A percentile compares a stretch with the other conserved stretches of the same genome.
Evolutionary conservation across 2,113 vertebrate genomes (phyloP).

Genomic region (Astatoreochromis straeleni): DNA sequence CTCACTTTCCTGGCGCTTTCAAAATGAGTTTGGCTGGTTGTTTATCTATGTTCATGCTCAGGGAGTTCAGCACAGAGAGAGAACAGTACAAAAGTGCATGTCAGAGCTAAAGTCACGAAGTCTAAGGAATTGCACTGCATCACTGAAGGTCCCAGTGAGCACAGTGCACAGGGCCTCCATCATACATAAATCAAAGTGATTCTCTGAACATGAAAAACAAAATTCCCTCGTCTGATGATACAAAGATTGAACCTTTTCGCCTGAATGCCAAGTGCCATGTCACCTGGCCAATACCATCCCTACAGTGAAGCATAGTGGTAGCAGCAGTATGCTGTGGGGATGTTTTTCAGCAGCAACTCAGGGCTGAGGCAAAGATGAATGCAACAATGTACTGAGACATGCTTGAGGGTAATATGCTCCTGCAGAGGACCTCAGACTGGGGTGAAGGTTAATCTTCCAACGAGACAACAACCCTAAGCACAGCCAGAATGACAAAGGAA

Average conservation of each 20-base stretch:
- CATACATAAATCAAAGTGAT: neutral
- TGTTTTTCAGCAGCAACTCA: neutral
- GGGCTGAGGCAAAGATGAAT: neutral
- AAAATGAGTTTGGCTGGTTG: neutral
- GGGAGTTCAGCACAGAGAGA: neutral
- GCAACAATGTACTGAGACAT: neutral
- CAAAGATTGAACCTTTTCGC: neutral
- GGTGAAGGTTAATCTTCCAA: neutral
- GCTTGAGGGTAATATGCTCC: neutral
- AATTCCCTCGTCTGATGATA: neutral
- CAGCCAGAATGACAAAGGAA: neutral
- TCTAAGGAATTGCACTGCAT: neutral
- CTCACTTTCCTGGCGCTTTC: accelerated
- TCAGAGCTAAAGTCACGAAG: neutral
- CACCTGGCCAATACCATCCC: neutral
- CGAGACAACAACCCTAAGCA: neutral
- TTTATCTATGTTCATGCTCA: neutral
- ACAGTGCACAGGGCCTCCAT: neutral
- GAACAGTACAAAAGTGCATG: neutral
- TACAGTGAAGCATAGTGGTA: neutral
- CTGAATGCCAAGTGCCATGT: neutral
- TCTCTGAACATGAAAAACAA: neutral
- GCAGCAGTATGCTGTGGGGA: neutral
- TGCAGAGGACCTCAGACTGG: neutral
- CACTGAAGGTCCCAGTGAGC: neutral